phyloP scores from a whole-genome alignment of 2,888 invertebrate species.

The Protonemura montana region DNA sequence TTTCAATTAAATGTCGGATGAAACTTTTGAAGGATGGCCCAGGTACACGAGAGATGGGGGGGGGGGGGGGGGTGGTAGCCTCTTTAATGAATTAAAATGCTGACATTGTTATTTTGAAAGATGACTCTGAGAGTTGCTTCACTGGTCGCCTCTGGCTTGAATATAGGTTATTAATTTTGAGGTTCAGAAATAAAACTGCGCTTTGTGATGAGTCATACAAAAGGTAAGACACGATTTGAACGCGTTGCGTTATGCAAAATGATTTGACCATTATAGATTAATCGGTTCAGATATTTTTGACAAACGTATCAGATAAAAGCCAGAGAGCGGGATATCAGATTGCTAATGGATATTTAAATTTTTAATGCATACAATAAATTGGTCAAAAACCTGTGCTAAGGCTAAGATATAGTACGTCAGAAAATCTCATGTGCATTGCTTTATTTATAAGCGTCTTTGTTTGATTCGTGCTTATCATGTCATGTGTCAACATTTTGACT shows the following conservation, averaged over 20 bases:
- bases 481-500: no score
- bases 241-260: not conserved
- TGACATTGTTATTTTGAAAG: not conserved
- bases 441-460: no score
- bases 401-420: no score
- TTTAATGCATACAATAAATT: not conserved
- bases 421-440: no score
- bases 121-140: not conserved
- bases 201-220: not conserved
- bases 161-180: not conserved
- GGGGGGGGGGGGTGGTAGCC: not conserved
- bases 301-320: not conserved
- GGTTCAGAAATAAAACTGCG: not conserved
- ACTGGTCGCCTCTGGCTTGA: not conserved
- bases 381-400: no score
- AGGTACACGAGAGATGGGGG: not conserved
- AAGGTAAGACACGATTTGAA: not conserved
- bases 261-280: not conserved
- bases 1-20: slow-evolving; percentile 13
- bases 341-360: not conserved
- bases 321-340: not conserved
- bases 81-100: not conserved
- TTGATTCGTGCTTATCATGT: no score
- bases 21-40: not conserved
- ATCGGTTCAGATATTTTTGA: not conserved